Conservation (phyloP, 2,797 vertebrate species). For the Schizothorax lantsangensis region DNA sequence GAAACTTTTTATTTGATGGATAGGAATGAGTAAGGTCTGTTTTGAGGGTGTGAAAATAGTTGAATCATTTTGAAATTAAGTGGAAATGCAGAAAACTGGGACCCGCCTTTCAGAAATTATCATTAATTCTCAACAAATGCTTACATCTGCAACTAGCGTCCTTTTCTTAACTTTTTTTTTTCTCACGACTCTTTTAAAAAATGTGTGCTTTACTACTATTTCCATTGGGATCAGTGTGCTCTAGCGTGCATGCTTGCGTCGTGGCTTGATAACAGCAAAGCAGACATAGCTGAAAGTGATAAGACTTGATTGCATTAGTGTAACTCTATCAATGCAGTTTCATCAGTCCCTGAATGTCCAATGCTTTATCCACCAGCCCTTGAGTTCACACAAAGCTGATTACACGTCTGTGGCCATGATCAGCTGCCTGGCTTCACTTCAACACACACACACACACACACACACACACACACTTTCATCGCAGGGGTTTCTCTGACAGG, state of each 20-base stretch:
- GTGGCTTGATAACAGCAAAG: constrained; percentile 2
- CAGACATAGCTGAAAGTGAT: constrained; percentile 59
- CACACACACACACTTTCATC: neutral
- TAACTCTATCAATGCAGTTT: constrained; percentile 17
- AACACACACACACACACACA: constrained; percentile 17
- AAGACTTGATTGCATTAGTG: constrained; percentile 67
- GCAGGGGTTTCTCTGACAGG: constrained; percentile 58
- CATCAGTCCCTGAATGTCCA: constrained; percentile 6
- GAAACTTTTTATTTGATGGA: neutral
- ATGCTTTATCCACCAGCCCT: constrained; percentile 63
- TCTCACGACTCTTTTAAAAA: neutral
- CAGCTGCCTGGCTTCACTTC: constrained; percentile 46
- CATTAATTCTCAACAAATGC: neutral
- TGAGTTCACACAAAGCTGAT: constrained; percentile 76
- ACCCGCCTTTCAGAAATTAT: neutral
- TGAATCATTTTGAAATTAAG: neutral
- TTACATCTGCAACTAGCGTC: neutral
- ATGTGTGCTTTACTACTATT: neutral
- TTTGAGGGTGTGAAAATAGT: constrained; percentile 10
- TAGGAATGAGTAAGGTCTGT: constrained; percentile 9
- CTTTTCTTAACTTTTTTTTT: neutral
- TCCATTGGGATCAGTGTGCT: neutral
- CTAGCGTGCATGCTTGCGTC: neutral
- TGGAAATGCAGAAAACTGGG: neutral
- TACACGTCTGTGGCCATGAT: constrained; percentile 69